These are phyloP conservation scores for Chunga burmeisteri DNA, from an alignment of 2,113 vertebrate genomes.

Conservation along the genomic window DNA sequence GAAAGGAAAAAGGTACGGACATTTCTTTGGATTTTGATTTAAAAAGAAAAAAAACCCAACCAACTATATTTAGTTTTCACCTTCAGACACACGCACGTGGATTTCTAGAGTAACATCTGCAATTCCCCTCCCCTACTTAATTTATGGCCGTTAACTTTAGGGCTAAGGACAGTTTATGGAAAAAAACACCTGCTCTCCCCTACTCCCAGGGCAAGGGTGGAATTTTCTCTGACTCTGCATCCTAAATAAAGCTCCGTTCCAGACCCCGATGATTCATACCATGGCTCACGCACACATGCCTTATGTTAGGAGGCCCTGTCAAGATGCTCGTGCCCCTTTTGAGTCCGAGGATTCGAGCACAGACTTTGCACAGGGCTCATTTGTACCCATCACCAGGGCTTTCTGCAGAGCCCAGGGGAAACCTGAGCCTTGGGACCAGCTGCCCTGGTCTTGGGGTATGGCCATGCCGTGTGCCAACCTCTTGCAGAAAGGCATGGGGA, in stretches of 20 bases:
- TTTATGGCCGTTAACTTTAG: slow-evolving; percentile 53
- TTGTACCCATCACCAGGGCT: not conserved
- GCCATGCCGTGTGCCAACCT: fast-evolving
- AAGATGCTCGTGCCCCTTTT: slow-evolving; percentile 12
- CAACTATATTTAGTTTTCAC: not conserved
- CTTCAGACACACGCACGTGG: not conserved
- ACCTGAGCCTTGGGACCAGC: not conserved
- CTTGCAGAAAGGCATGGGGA: not conserved
- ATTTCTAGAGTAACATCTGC: slow-evolving; percentile 52
- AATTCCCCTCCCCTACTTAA: slow-evolving; percentile 13
- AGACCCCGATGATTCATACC: slow-evolving; percentile 57
- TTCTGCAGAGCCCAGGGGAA: not conserved
- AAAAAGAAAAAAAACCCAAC: not conserved
- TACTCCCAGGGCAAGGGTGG: slow-evolving; percentile 49
- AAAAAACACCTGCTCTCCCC: slow-evolving; percentile 72
- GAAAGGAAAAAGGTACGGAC: not conserved
- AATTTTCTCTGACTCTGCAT: slow-evolving; percentile 64
- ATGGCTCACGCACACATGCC: slow-evolving; percentile 37
- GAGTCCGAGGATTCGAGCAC: not conserved
- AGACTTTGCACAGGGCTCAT: not conserved
- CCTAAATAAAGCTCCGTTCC: slow-evolving; percentile 56
- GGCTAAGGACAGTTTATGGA: slow-evolving; percentile 71
- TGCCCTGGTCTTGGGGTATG: not conserved
- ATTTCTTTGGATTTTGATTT: not conserved
- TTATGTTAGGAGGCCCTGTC: slow-evolving; percentile 61